Conservation (phyloP, 2,888 invertebrate genomes). For the Caenorhabditis zanzibari region DNA sequence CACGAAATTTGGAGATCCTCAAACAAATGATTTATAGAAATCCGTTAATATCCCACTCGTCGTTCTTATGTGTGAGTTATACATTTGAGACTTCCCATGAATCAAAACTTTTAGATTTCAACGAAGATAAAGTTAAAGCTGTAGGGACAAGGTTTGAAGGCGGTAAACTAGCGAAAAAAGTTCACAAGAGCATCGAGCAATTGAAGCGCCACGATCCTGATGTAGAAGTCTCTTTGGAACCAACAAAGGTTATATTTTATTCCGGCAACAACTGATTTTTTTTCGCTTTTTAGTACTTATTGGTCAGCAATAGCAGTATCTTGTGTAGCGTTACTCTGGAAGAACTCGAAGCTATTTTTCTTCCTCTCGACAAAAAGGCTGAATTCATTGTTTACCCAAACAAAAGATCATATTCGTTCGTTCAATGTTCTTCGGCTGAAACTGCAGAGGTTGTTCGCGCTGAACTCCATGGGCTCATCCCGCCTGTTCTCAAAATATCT, state of each 20-base stretch:
- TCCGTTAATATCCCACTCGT: too few relatives aligned
- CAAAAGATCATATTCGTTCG: slow-evolving; percentile 76
- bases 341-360: slow-evolving; percentile 75
- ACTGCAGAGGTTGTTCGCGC: slow-evolving; percentile 55
- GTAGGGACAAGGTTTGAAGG: slow-evolving; percentile 66
- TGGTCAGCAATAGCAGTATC: slow-evolving; percentile 77
- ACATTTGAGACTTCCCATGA: not conserved
- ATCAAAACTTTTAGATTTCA: slow-evolving; percentile 66
- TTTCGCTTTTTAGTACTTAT: slow-evolving; percentile 71
- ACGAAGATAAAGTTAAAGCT: slow-evolving; percentile 68
- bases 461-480: slow-evolving; percentile 72
- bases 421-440: slow-evolving; percentile 69
- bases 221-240: slow-evolving; percentile 67
- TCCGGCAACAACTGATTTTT: not conserved
- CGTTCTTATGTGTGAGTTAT: slow-evolving; percentile 33
- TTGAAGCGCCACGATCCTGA: slow-evolving; percentile 74
- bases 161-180: slow-evolving; percentile 71
- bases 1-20: too few relatives aligned
- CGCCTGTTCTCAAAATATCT: slow-evolving; percentile 57
- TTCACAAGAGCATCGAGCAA: slow-evolving; percentile 71
- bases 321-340: slow-evolving; percentile 76
- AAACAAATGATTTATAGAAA: too few relatives aligned
- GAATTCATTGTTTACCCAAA: slow-evolving; percentile 76
- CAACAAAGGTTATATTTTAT: slow-evolving; percentile 66
- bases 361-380: slow-evolving; percentile 61